Evolutionary conservation across 2,113 vertebrate species (phyloP).

Genomic region (Grantiella picta): DNA sequence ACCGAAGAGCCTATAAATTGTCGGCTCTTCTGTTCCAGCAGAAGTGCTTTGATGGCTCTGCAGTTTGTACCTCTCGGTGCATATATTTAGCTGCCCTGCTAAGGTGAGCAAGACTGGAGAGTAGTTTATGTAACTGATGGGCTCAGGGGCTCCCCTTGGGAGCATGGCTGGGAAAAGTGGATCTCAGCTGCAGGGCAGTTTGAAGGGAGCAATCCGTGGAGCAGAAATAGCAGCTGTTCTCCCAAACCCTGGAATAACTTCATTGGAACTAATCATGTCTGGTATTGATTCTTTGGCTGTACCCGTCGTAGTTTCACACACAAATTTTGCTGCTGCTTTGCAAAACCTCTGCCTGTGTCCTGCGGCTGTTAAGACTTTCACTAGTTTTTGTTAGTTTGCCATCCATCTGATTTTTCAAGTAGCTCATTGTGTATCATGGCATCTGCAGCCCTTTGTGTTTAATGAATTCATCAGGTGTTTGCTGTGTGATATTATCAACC

Average conservation of each 20-base stretch:
- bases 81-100: constrained; percentile 42
- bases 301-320: not conserved
- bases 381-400: not conserved
- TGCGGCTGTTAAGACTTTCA: not conserved
- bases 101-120: constrained; percentile 5
- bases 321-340: not conserved
- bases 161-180: not conserved
- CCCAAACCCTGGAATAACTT: not conserved
- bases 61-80: not conserved
- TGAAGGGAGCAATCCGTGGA: not conserved
- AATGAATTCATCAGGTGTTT: not conserved
- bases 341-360: not conserved
- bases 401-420: not conserved
- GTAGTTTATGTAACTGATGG: constrained; percentile 4
- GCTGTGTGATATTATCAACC: not conserved
- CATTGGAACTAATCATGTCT: not conserved
- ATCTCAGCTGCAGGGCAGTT: not conserved
- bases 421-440: not conserved
- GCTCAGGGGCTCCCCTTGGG: constrained; percentile 8
- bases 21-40: not conserved
- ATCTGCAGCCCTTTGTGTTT: not conserved
- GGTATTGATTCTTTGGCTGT: not conserved
- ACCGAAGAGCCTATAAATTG: constrained; percentile 39
- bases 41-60: constrained; percentile 37
- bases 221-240: not conserved